Percentiles rank a stretch among this genome's conserved stretches.
Evolutionary conservation across 1,140 invertebrate species (phyloP).

Genomic region (Uloborus diversus): DNA sequence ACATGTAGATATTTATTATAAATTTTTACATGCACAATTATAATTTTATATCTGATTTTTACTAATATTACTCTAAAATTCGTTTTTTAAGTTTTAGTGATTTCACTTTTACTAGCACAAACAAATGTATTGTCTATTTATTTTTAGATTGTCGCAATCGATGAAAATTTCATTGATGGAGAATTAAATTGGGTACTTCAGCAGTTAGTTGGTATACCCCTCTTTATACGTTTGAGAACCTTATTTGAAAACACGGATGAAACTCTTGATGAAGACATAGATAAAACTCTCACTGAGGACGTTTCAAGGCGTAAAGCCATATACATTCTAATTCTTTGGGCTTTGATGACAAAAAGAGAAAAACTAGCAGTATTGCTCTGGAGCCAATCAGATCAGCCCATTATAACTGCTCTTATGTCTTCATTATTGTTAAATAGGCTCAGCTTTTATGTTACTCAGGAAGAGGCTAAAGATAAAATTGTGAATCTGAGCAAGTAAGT

Average conservation of each 20-base stretch:
- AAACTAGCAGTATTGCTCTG: slow-evolving; percentile 65
- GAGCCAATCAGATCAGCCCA: slow-evolving; percentile 64
- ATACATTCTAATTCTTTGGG: slow-evolving; percentile 60
- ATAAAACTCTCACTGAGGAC: slow-evolving; percentile 47
- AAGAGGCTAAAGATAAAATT: slow-evolving; percentile 43
- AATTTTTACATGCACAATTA: too few relatives aligned
- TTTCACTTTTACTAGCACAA: too few relatives aligned
- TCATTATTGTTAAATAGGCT: slow-evolving; percentile 57
- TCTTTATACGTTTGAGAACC: slow-evolving; percentile 63
- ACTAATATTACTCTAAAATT: too few relatives aligned
- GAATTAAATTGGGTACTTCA: slow-evolving; percentile 55
- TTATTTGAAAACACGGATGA: slow-evolving; percentile 61
- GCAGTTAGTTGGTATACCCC: slow-evolving; percentile 61
- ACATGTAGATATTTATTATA: too few relatives aligned
- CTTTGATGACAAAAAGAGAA: slow-evolving; percentile 59
- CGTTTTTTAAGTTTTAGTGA: too few relatives aligned
- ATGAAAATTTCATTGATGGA: slow-evolving; percentile 46
- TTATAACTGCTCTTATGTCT: slow-evolving; percentile 64
- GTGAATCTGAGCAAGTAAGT: slow-evolving; percentile 18
- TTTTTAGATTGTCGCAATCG: slow-evolving; percentile 15
- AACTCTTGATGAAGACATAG: slow-evolving; percentile 59
- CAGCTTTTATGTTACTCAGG: slow-evolving; percentile 46
- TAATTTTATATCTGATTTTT: too few relatives aligned
- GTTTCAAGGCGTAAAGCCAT: slow-evolving; percentile 59
- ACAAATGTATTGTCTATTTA: too few relatives aligned